phyloP scores from a whole-genome alignment of 2,113 vertebrate species.

The Odocoileus hemionus region DNA sequence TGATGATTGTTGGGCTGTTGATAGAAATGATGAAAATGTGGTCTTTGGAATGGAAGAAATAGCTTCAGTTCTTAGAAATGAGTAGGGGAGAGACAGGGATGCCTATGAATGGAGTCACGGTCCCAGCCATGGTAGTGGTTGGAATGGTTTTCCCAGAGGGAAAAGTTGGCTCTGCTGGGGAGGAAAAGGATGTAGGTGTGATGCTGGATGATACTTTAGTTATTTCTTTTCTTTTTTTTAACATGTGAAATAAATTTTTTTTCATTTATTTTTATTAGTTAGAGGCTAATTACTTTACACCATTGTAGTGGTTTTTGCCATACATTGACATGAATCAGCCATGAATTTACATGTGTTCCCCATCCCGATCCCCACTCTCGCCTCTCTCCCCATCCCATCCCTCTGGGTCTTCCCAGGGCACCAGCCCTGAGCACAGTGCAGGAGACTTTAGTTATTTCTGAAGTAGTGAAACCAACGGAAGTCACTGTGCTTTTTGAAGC shows the following conservation, averaged over 20 bases:
- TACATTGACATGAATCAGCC: no score
- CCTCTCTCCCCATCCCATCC: no score
- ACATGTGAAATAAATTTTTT: no score
- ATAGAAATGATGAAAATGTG: background rate
- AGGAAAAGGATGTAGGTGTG: background rate
- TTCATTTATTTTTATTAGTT: no score
- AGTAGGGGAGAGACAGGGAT: background rate
- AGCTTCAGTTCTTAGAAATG: conserved; percentile 21
- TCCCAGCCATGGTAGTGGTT: background rate
- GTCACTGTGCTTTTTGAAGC: background rate
- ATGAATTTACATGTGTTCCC: no score
- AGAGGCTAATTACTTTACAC: no score
- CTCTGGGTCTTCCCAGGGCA: no score
- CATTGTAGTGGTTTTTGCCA: no score
- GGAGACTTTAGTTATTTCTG: background rate
- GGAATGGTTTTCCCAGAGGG: conserved; percentile 7
- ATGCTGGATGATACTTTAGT: background rate
- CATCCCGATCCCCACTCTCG: no score
- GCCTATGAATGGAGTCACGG: background rate
- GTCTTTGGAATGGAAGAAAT: conserved; percentile 6
- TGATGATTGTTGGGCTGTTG: background rate
- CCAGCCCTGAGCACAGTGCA: no score
- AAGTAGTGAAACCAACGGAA: conserved; percentile 2
- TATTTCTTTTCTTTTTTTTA: no score
- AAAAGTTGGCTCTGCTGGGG: background rate